Percentiles rank a stretch among this genome's conserved stretches.
Conservation (phyloP, 2,797 vertebrate species). For the Enteromius trimaculatus region DNA sequence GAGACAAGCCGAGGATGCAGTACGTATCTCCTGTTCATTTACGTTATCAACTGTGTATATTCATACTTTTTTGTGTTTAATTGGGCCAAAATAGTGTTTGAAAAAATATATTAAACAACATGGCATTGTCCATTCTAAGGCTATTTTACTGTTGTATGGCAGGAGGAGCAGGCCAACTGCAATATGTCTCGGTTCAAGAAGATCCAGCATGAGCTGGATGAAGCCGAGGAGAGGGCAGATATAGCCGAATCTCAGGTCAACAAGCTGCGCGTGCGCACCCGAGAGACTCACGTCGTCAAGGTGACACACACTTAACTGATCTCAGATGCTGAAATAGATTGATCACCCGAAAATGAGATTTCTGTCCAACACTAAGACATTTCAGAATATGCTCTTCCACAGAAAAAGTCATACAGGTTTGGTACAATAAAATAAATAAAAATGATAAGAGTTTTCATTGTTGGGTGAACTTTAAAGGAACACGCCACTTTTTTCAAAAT, state of each 20-base stretch:
- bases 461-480: neutral
- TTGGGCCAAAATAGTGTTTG: neutral
- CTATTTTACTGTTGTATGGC: constrained; percentile 32
- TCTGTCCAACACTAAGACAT: neutral
- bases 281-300: constrained; percentile 67
- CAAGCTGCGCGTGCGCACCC: constrained; percentile 85
- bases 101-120: neutral
- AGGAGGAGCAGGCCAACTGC: constrained; percentile 91
- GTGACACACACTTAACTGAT: constrained; percentile 25
- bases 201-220: constrained; percentile 89
- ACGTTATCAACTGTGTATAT: neutral
- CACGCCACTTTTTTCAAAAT: no score
- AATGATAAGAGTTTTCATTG: neutral
- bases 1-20: constrained; percentile 88
- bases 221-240: constrained; percentile 90
- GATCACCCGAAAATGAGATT: neutral
- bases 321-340: neutral
- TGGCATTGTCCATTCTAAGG: neutral
- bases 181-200: constrained; percentile 86
- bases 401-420: neutral
- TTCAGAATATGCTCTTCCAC: neutral
- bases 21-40: constrained; percentile 70
- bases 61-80: neutral
- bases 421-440: neutral
- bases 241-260: constrained; percentile 89